Conservation (phyloP, 2,113 vertebrate species). For the Nyctereutes procyonoides region DNA sequence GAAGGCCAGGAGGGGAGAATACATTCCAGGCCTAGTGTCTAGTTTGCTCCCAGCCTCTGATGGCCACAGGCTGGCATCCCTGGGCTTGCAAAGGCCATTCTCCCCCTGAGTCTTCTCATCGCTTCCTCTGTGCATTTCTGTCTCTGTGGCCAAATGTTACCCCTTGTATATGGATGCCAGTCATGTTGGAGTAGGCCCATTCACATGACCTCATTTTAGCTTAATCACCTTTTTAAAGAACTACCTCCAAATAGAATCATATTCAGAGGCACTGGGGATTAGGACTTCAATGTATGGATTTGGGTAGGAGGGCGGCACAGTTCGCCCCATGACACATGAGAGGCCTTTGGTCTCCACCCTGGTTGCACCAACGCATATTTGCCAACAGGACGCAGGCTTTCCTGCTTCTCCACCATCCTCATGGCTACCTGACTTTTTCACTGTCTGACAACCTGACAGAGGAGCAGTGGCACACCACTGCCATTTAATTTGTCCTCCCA, state of each 20-base stretch:
- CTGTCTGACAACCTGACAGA: no score
- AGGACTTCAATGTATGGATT: not conserved
- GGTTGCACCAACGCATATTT: accelerated
- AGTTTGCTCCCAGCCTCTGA: not conserved
- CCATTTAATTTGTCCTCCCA: not conserved
- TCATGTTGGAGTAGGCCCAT: not conserved
- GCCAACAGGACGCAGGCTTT: not conserved
- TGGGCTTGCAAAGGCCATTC: not conserved
- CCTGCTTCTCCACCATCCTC: not conserved
- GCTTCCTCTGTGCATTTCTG: not conserved
- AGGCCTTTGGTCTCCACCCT: not conserved
- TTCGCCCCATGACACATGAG: not conserved
- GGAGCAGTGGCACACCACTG: not conserved
- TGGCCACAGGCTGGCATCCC: not conserved
- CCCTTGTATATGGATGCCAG: not conserved
- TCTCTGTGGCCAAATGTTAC: not conserved
- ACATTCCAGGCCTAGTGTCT: not conserved
- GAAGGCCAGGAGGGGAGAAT: not conserved
- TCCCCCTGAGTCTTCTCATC: accelerated
- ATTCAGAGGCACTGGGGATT: not conserved
- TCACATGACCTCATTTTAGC: not conserved
- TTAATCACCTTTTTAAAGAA: not conserved
- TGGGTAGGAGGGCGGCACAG: not conserved
- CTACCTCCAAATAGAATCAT: not conserved
- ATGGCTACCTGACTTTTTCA: accelerated